phyloP scores from a whole-genome alignment of 2,113 vertebrate species.

The Xyrauchen texanus region DNA sequence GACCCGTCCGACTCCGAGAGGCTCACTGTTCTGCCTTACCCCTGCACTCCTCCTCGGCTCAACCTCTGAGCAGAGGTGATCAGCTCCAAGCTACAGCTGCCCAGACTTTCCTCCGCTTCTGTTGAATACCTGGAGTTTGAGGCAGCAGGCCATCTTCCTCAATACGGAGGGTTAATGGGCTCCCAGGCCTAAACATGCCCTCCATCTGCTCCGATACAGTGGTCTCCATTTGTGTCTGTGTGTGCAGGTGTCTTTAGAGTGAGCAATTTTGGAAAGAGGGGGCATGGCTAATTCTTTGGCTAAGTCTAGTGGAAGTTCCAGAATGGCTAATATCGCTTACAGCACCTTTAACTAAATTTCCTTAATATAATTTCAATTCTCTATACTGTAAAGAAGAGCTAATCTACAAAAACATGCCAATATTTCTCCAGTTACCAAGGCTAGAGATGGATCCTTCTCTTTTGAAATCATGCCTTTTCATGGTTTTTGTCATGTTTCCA shows the following conservation, averaged over 20 bases:
- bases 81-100: slow-evolving; percentile 76
- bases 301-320: no score
- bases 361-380: no score
- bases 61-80: slow-evolving; percentile 91
- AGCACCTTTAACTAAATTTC: no score
- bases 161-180: slow-evolving; percentile 76
- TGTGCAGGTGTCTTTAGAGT: no score
- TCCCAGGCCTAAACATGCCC: slow-evolving; percentile 73
- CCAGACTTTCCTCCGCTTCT: slow-evolving; percentile 90
- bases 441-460: no score
- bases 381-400: no score
- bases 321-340: no score
- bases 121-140: slow-evolving; percentile 89
- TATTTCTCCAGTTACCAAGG: no score
- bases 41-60: slow-evolving; percentile 87
- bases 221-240: slow-evolving; percentile 75
- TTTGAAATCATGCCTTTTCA: not conserved
- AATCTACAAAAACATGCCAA: no score
- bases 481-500: not conserved
- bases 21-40: slow-evolving; percentile 83
- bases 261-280: no score
- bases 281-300: no score
- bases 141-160: slow-evolving; percentile 79
- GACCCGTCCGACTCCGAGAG: slow-evolving; percentile 94
- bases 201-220: slow-evolving; percentile 81